Percentiles rank a stretch among this genome's conserved stretches.
Evolutionary conservation across 2,888 invertebrate genomes (phyloP).

Genomic region (Cataglyphis rosenhaueri): DNA sequence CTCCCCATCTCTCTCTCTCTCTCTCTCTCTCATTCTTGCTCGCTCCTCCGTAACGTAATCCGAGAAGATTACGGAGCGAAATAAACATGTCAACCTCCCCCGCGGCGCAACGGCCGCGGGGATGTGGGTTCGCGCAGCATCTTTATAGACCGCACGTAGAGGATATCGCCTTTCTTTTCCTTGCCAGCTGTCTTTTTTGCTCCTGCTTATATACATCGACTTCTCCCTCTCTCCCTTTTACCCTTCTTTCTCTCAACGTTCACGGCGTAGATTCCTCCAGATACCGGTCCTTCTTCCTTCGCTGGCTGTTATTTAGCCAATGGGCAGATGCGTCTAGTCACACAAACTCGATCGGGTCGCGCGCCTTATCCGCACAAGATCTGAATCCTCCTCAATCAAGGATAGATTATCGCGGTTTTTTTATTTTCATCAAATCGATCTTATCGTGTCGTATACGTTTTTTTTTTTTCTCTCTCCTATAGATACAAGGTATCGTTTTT

Average conservation of each 20-base stretch:
- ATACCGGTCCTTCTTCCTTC: conserved; percentile 51
- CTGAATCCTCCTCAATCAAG: conserved; percentile 57
- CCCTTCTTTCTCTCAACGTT: conserved; percentile 25
- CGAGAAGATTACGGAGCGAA: conserved; percentile 81
- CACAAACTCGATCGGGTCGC: conserved; percentile 59
- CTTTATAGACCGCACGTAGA: conserved; percentile 71
- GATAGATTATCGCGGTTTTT: conserved; percentile 48
- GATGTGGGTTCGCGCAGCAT: conserved; percentile 74
- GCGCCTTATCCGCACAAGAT: conserved; percentile 65
- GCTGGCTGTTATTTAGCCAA: conserved; percentile 62
- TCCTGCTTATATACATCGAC: conserved; percentile 26
- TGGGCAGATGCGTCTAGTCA: conserved; percentile 60
- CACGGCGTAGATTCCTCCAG: conserved; percentile 61
- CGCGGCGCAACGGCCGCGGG: conserved; percentile 61
- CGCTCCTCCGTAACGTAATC: conserved; percentile 74
- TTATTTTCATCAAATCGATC: conserved; percentile 43
- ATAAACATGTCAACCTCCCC: conserved; percentile 81
- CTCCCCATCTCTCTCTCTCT: conserved; percentile 14
- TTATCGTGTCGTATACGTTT: conserved; percentile 10
- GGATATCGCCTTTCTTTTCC: conserved; percentile 59
- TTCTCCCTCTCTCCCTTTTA: neutral
- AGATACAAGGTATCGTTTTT: conserved; percentile 13
- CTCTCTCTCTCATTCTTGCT: conserved; percentile 25
- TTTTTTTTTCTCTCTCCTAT: neutral
- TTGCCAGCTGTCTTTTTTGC: conserved; percentile 26